A percentile compares a stretch with the other conserved stretches of the same genome.
Conservation (phyloP, 1,140 invertebrate species). For the Dinoponera quadriceps region DNA sequence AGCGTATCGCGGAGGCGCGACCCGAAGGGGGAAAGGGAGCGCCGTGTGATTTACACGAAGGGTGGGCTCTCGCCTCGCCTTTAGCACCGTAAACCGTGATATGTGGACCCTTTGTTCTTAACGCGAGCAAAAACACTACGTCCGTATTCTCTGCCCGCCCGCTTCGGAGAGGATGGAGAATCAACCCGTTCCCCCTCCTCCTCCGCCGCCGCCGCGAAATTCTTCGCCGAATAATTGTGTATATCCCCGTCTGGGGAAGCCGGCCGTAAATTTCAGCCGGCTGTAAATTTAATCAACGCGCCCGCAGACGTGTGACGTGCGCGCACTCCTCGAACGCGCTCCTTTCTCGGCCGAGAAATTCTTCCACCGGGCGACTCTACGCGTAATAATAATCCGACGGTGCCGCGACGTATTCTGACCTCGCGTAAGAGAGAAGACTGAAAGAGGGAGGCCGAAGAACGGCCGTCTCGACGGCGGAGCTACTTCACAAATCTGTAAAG, state of each 20-base stretch:
- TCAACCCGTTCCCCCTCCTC: background rate
- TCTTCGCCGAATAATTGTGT: slow-evolving; percentile 25
- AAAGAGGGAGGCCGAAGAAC: too few species aligned
- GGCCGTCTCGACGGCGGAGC: too few species aligned
- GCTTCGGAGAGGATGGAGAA: background rate
- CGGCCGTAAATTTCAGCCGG: slow-evolving; percentile 11
- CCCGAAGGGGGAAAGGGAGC: background rate
- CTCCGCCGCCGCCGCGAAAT: background rate
- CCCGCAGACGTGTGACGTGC: too few species aligned
- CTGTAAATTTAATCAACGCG: slow-evolving; percentile 35
- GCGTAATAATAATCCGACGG: too few species aligned
- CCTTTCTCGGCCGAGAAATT: too few species aligned
- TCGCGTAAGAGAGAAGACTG: background rate
- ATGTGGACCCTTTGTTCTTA: slow-evolving; percentile 44
- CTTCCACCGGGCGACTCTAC: too few species aligned
- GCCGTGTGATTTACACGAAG: slow-evolving; percentile 34
- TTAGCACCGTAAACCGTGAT: slow-evolving; percentile 35
- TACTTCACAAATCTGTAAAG: slow-evolving; percentile 45
- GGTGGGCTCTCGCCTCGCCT: background rate
- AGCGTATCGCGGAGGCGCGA: slow-evolving; percentile 1
- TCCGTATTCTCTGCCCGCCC: background rate
- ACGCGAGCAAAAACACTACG: slow-evolving; percentile 34
- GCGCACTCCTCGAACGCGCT: too few species aligned
- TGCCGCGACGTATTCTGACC: background rate
- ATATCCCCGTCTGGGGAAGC: background rate